Evolutionary conservation across 2,797 vertebrate species (phyloP).

Genomic region (Notolabrus celidotus): DNA sequence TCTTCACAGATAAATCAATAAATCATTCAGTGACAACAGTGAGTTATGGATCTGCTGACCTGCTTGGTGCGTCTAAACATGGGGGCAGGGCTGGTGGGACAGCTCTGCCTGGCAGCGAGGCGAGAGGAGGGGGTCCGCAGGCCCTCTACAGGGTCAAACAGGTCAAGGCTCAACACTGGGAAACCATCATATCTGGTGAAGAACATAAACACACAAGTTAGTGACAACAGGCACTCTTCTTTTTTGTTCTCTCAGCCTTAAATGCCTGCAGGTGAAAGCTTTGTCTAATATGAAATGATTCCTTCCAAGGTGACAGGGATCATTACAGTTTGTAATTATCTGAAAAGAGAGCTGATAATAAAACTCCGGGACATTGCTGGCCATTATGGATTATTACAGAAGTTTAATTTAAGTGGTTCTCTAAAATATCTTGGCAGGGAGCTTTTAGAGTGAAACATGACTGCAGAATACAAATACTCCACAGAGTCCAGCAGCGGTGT

Average conservation of each 20-base stretch:
- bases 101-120: constrained; percentile 89
- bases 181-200: constrained; percentile 93
- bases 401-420: constrained; percentile 13
- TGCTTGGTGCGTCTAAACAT: constrained; percentile 99
- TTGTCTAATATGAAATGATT: background rate
- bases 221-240: background rate
- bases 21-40: background rate
- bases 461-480: constrained; percentile 35
- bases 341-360: constrained; percentile 18
- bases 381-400: constrained; percentile 21
- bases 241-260: background rate
- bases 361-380: constrained; percentile 11
- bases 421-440: constrained; percentile 12
- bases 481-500: background rate
- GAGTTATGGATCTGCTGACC: constrained; percentile 79
- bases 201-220: constrained; percentile 4
- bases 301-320: background rate
- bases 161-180: constrained; percentile 91
- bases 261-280: background rate
- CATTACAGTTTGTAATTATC: constrained; percentile 15
- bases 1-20: background rate
- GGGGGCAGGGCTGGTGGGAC: constrained; percentile 93
- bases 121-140: constrained; percentile 84
- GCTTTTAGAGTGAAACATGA: constrained; percentile 14
- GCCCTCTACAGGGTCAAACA: constrained; percentile 93